A percentile compares a stretch with the other conserved stretches of the same genome.
Evolutionary conservation across 2,113 vertebrate species (phyloP).

Genomic region (Colossoma macropomum): DNA sequence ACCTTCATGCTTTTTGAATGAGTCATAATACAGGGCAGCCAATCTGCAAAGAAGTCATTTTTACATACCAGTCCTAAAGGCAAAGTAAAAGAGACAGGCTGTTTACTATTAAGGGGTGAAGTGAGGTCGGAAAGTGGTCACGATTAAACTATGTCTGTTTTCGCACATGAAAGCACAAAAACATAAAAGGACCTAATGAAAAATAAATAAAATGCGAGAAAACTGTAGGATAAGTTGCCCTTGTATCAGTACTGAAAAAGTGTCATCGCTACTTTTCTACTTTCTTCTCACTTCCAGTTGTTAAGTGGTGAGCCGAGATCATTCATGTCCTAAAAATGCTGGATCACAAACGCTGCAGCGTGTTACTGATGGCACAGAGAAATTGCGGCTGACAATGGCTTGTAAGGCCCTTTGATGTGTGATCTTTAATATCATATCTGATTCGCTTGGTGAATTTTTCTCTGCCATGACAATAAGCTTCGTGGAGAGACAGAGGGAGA

Average conservation of each 20-base stretch:
- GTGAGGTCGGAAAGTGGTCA: too few species aligned
- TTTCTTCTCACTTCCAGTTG: neutral
- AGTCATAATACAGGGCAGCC: too few species aligned
- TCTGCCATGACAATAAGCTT: neutral
- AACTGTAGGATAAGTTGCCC: too few species aligned
- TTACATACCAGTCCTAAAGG: too few species aligned
- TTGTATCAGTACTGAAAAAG: neutral
- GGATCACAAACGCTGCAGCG: neutral
- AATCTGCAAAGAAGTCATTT: too few species aligned
- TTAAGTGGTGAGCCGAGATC: neutral
- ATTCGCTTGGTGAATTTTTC: neutral
- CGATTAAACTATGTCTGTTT: too few species aligned
- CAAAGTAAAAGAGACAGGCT: too few species aligned
- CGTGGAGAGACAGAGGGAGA: neutral
- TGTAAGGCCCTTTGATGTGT: neutral
- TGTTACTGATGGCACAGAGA: neutral
- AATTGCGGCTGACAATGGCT: neutral
- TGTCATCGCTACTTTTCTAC: neutral
- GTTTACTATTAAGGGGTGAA: too few species aligned
- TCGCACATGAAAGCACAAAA: too few species aligned
- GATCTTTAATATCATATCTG: slow-evolving; percentile 1
- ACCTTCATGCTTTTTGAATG: too few species aligned
- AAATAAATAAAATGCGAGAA: too few species aligned
- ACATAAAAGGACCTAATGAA: too few species aligned
- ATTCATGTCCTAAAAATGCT: neutral